phyloP scores from a whole-genome alignment of 2,888 invertebrate species.

The Erpobdella octoculata region DNA sequence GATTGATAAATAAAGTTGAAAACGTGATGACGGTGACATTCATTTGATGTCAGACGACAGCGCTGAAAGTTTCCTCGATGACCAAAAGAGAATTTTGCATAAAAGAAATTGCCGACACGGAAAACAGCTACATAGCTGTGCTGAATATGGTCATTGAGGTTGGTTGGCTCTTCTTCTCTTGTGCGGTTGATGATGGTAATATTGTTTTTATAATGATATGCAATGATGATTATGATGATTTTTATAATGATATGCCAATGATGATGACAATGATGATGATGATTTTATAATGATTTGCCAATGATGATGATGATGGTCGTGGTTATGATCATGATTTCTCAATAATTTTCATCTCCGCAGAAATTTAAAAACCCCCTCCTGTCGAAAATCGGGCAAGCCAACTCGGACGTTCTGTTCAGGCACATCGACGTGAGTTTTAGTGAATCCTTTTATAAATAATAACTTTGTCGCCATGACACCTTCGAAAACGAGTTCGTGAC shows the following conservation, averaged over 20 bases:
- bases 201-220: neutral
- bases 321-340: neutral
- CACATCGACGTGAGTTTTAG: constrained; percentile 73
- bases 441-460: neutral
- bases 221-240: neutral
- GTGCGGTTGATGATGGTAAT: neutral
- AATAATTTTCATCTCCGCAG: neutral
- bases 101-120: constrained; percentile 84
- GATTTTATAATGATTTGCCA: neutral
- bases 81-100: constrained; percentile 81
- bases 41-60: neutral
- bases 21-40: neutral
- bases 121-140: constrained; percentile 85
- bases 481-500: too few relatives aligned
- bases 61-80: constrained; percentile 17
- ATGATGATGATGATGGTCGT: neutral
- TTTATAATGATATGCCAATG: neutral
- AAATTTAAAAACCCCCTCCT: constrained; percentile 12
- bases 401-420: constrained; percentile 74
- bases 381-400: constrained; percentile 61
- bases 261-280: neutral
- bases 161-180: too few relatives aligned
- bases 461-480: too few relatives aligned
- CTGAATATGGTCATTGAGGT: constrained; percentile 62
- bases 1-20: too few relatives aligned